Evolutionary conservation across 2,888 invertebrate species (phyloP), one percentile per base, ranked within the genome.

Genomic region (Diadegma fenestrale): DNA sequence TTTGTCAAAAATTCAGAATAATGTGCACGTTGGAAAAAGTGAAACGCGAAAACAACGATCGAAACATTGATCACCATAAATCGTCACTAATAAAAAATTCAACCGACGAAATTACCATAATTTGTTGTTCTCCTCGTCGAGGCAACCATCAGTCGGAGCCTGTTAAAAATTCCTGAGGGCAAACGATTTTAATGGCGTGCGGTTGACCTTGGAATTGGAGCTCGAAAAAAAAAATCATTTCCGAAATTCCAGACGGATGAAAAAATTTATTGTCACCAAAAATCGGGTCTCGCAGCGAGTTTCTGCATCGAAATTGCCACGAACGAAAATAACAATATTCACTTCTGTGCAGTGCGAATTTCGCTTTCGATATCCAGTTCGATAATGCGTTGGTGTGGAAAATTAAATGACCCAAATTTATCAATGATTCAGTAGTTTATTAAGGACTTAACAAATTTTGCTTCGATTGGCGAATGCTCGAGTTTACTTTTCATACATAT

Each of bases 401-500:
- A 68, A 45, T 45, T 12, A 26, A 43, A 8, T 14, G 6, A 66
- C 37, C 41, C 22, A 14, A 58, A 41, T 45, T 45, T 30, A 45
- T 43, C 26, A 19, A 17, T 26, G 45, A 68, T 26, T 45, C 26
- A n/a, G 45, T 8, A 2, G 17, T 66, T 41, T 22, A 14, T 66
- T 2, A 41, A 12, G 8, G 14, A 48, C 17, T 17, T 8, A 17
- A 69, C 48, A 48, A 19, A 48, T 48, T 48, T 7, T 8, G 4
- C 14, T 19, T 54, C 30, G 58, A 8, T 51, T 30, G 12, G 63
- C 58, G 69, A 54, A 76, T 51, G 33, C 48, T 48, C 48, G n/a
- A 4, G 12, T 77, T 63, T 22, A 54, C 71, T 26, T 26, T 26
- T n/a, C 51, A 75, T 64, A 45, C 12, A 79, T 66, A 66, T 22